Evolutionary conservation across 2,113 vertebrate genomes (phyloP), one percentile per base, ranked within the genome.

Genomic region (Sisor rabdophorus): DNA sequence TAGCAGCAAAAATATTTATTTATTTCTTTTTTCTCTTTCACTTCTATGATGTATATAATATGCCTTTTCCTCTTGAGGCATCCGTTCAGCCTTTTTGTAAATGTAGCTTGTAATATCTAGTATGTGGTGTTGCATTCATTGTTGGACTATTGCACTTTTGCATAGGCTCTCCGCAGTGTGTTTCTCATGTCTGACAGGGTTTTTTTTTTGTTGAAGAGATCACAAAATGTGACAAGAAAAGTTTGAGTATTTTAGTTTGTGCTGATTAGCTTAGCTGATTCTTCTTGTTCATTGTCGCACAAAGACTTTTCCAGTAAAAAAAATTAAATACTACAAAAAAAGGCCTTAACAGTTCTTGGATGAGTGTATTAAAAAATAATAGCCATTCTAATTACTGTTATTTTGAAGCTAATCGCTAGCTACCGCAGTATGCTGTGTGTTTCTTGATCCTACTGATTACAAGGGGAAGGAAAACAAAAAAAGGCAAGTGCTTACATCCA

Each of bases 71-170:
- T 85, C 87, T 87, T 74, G 89, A 87, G 85, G 85, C 81, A 73
- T 61, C 72, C 72, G 76, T 86, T 86, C 78, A 82, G 80, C 40
- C 69, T 60, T 73, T 76, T 55, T 80, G 77, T 68, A 71, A 64
- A 54, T 71, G 53, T 61, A 63, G 59, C 52, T 61, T 75, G 78
- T 80, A 81, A 65, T 48, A 26, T 74, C 65, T 73, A 52, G 32
- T 30, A 80, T 80, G 81, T 65, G 67, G 61, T 78, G 89, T 89
- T 90, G 86, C 80, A 88, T 88, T 84, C 65, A 72, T 82, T 89
- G 89, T 87, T 85, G 87, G 86, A 40, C 88, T 26, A 89, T 89
- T 81, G 86, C 87, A 84, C 85, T 91, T 92, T 91, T 89, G 87
- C 85, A 83, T 88, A 73, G 86, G 86, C 75, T 87, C 87, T 84